Conservation (phyloP, 2,888 invertebrate species). For the Drosophila meridionalis region DNA sequence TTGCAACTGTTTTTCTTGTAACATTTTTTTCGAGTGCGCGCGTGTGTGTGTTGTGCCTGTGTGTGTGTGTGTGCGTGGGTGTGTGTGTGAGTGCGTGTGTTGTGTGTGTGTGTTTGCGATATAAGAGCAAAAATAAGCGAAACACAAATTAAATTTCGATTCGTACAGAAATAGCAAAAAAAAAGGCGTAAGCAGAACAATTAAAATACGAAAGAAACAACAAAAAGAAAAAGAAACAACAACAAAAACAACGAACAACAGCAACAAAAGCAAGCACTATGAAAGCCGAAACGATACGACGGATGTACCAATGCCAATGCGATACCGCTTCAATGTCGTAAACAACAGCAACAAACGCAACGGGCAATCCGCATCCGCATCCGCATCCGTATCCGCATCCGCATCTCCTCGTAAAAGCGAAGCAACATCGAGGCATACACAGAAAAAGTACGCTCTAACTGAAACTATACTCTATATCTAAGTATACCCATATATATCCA, state of each 20-base stretch:
- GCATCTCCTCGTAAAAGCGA: conserved; percentile 31
- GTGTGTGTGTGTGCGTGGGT: conserved; percentile 25
- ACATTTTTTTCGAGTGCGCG: conserved; percentile 59
- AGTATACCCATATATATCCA: not conserved
- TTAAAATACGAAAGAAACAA: conserved; percentile 42
- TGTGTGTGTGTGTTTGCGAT: conserved; percentile 11
- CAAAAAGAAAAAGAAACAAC: conserved; percentile 16
- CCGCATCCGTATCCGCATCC: conserved; percentile 23
- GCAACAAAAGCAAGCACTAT: conserved; percentile 35
- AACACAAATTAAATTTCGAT: conserved; percentile 50
- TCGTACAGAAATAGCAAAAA: conserved; percentile 43
- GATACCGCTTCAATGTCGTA: conserved; percentile 62
- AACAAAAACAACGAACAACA: conserved; percentile 14
- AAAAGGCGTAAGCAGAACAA: conserved; percentile 54
- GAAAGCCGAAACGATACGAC: conserved; percentile 62
- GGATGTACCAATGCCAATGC: conserved; percentile 55
- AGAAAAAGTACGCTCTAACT: conserved; percentile 51
- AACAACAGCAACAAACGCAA: conserved; percentile 50
- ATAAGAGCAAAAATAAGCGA: conserved; percentile 15
- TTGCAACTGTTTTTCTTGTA: conserved; percentile 49
- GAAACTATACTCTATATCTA: conserved; percentile 3
- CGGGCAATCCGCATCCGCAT: conserved; percentile 40
- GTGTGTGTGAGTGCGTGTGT: conserved; percentile 31
- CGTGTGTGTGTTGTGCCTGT: conserved; percentile 34
- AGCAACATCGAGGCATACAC: conserved; percentile 55